Conservation (phyloP, 23 tunicate species). For the Clavelina lepadiformis region DNA sequence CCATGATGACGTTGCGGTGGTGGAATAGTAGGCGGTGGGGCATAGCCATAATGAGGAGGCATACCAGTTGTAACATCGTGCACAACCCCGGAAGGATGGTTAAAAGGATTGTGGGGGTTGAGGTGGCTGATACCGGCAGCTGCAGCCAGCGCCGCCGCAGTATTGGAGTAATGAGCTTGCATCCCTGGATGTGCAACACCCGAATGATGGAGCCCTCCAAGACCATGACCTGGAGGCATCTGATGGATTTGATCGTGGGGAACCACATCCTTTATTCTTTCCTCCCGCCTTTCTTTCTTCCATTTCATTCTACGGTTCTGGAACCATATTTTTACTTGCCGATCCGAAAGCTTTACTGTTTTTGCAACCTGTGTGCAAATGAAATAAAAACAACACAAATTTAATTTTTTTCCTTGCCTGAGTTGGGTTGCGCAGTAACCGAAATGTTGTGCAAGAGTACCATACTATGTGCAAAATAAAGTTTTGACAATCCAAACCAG, state of each 20-base stretch:
- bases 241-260: constrained; percentile 40
- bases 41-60: constrained; percentile 47
- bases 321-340: constrained; percentile 94
- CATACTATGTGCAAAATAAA: no score
- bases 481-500: no score
- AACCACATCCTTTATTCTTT: constrained; percentile 51
- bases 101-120: constrained; percentile 40
- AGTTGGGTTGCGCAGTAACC: no score
- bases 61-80: constrained; percentile 32
- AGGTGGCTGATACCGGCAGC: constrained; percentile 65
- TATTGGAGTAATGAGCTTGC: constrained; percentile 52
- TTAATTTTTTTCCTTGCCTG: no score
- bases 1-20: constrained; percentile 43
- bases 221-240: constrained; percentile 25
- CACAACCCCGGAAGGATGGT: constrained; percentile 27
- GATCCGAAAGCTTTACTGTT: constrained; percentile 60
- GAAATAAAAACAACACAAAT: not conserved
- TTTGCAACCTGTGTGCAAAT: constrained; percentile 48
- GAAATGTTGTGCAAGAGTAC: no score
- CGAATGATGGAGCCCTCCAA: constrained; percentile 34
- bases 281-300: constrained; percentile 95
- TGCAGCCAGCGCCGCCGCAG: constrained; percentile 65
- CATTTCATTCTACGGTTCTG: constrained; percentile 99
- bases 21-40: constrained; percentile 37
- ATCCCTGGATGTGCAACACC: constrained; percentile 30